These are phyloP conservation scores for Cryptomyrus ogoouensis DNA, from an alignment of 2,113 vertebrate species.

Conservation along the genomic window DNA sequence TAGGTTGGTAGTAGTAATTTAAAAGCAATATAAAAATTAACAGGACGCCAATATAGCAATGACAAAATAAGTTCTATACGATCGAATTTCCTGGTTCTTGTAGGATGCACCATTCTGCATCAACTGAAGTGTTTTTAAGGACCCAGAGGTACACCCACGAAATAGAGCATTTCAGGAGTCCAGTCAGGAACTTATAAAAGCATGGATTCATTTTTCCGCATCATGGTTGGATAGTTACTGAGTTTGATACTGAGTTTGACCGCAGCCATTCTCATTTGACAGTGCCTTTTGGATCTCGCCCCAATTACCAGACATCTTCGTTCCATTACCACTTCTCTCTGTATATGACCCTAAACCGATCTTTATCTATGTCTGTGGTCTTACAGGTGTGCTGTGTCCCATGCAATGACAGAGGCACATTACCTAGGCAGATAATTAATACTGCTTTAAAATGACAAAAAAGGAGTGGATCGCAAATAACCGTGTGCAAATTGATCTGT, in stretches of 20 bases:
- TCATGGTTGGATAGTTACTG: background rate
- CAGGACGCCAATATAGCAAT: background rate
- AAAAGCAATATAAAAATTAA: background rate
- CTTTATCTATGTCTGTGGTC: background rate
- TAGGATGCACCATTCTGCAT: background rate
- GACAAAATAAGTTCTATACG: background rate
- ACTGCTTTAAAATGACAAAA: background rate
- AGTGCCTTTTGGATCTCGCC: background rate
- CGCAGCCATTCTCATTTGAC: background rate
- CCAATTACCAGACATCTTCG: background rate
- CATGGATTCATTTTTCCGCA: background rate
- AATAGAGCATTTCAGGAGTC: background rate
- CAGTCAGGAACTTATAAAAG: background rate
- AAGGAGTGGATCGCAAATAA: background rate
- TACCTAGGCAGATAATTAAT: background rate
- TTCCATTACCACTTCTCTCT: background rate
- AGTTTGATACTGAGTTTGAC: background rate
- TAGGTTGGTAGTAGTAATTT: background rate
- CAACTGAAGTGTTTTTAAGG: background rate
- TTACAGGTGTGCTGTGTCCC: background rate
- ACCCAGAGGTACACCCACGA: background rate
- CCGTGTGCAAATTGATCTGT: background rate
- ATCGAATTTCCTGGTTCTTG: background rate
- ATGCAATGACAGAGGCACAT: background rate
- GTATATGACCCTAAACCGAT: background rate